phyloP scores from a whole-genome alignment of 2,888 invertebrate genomes.

The Stenichneumon culpator region DNA sequence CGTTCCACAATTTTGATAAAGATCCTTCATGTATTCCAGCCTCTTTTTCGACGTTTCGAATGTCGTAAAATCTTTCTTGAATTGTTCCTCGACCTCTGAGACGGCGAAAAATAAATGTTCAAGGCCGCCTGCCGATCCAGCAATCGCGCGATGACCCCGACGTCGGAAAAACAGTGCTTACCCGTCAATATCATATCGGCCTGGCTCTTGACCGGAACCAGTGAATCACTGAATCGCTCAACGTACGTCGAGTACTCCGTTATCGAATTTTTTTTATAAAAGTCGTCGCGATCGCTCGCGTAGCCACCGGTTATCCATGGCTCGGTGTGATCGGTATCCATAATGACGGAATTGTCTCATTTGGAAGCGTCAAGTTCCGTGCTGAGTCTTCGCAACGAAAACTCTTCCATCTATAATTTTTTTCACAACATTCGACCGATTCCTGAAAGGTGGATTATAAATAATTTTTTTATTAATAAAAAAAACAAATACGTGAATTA shows the following conservation, averaged over 20 bases:
- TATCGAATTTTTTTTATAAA: constrained; percentile 23
- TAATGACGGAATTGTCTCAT: constrained; percentile 55
- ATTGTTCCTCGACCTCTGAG: constrained; percentile 84
- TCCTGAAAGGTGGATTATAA: background rate
- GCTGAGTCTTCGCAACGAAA: constrained; percentile 11
- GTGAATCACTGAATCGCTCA: constrained; percentile 32
- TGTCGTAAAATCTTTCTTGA: constrained; percentile 84
- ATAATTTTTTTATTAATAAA: constrained; percentile 37
- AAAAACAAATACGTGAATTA: constrained; percentile 8
- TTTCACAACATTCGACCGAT: background rate
- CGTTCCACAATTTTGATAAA: constrained; percentile 78
- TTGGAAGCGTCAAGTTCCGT: constrained; percentile 40
- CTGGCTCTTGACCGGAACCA: constrained; percentile 61
- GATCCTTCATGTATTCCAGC: constrained; percentile 84
- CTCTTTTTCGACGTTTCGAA: constrained; percentile 84
- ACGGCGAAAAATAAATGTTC: background rate
- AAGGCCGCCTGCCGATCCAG: background rate
- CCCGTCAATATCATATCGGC: constrained; percentile 71
- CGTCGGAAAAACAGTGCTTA: constrained; percentile 47
- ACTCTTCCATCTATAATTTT: constrained; percentile 21
- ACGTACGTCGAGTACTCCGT: constrained; percentile 27
- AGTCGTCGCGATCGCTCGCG: constrained; percentile 27
- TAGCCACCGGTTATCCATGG: constrained; percentile 52
- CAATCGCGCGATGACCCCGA: too few relatives aligned
- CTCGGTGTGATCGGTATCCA: constrained; percentile 56